phyloP scores from a whole-genome alignment of 2,797 vertebrate species.

The Oreochromis grahami region DNA sequence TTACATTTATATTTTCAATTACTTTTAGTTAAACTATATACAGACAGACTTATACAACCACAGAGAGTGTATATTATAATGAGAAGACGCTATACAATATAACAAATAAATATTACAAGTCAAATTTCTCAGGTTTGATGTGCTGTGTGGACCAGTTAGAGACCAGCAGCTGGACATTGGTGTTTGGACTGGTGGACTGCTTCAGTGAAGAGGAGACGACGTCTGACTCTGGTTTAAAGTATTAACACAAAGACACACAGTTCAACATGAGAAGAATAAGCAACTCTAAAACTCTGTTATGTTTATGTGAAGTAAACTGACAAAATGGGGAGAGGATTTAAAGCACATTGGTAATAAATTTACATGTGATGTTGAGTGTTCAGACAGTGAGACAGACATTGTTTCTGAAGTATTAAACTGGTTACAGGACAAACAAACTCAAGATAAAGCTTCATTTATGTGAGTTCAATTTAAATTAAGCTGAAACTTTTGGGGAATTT shows the following conservation, averaged over 20 bases:
- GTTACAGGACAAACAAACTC: not conserved
- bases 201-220: fast-evolving
- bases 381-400: fast-evolving
- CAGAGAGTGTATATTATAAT: fast-evolving
- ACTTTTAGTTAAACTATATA: not conserved
- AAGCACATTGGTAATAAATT: not conserved
- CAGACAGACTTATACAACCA: not conserved
- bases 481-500: too few relatives aligned
- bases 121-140: too few relatives aligned
- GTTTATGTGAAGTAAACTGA: not conserved
- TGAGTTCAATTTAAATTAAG: fast-evolving
- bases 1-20: not conserved
- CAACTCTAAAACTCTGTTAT: fast-evolving
- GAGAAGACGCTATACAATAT: too few relatives aligned
- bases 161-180: not conserved
- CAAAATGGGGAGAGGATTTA: not conserved
- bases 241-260: not conserved
- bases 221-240: fast-evolving
- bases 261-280: not conserved
- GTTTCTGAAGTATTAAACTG: not conserved
- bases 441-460: fast-evolving
- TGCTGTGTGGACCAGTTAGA: not conserved
- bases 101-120: too few relatives aligned
- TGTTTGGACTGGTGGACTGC: fast-evolving
- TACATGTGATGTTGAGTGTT: fast-evolving